These are phyloP conservation scores for Schizopygopsis malacanthus DNA, from an alignment of 2,797 vertebrate genomes.

Conservation along the genomic window DNA sequence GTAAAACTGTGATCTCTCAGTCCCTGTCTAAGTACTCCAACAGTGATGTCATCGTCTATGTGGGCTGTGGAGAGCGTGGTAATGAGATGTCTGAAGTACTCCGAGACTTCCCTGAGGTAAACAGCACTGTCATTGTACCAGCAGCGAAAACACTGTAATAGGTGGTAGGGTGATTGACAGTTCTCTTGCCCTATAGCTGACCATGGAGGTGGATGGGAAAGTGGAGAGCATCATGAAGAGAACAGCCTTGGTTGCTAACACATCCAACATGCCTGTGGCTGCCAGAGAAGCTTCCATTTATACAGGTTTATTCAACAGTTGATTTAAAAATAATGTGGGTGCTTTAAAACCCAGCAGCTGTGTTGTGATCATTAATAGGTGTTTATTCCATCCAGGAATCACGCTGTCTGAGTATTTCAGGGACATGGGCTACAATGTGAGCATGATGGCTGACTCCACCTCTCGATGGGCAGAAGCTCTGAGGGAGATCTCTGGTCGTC, in stretches of 20 bases:
- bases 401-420: conserved; percentile 98
- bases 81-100: conserved; percentile 99
- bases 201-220: conserved; percentile 98
- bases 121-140: not conserved
- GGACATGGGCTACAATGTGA: conserved; percentile 99
- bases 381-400: conserved; percentile 78
- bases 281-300: conserved; percentile 99
- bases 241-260: conserved; percentile 96
- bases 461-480: conserved; percentile 98
- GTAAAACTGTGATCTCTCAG: conserved; percentile 98
- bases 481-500: conserved; percentile 94
- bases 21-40: conserved; percentile 98
- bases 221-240: conserved; percentile 99
- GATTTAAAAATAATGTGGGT: not conserved
- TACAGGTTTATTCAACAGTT: conserved; percentile 77
- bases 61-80: conserved; percentile 97
- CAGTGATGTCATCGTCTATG: conserved; percentile 97
- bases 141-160: not conserved
- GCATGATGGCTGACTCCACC: conserved; percentile 99
- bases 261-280: conserved; percentile 99
- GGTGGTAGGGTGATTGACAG: conserved; percentile 54
- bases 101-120: conserved; percentile 85
- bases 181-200: conserved; percentile 80
- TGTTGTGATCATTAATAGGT: not conserved
- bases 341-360: not conserved